Evolutionary conservation across 2,888 invertebrate genomes (phyloP), one percentile per base, ranked within the genome.

Genomic region (Nomada ferruginata): DNA sequence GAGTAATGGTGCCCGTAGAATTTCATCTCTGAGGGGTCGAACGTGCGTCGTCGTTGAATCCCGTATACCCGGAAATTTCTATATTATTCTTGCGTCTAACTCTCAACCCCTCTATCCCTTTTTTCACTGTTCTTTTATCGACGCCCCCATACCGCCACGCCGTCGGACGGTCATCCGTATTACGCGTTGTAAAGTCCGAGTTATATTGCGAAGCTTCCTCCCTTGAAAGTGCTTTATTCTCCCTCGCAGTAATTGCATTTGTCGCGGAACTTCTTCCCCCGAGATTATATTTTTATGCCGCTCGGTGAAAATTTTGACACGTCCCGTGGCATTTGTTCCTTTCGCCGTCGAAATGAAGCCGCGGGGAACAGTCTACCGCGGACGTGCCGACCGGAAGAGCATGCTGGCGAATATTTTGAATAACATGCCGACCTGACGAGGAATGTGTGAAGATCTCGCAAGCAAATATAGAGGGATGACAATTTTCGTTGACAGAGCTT

Each of bases 1-100:
- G 66, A 79, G 79, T 80, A 80, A 78, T 69, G 83, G 59, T 74
- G 47, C 44, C 69, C 73, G 75, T 84, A 79, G 79, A 86, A 64
- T 85, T 83, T 84, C 79, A 80, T 83, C 76, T 71, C 52, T 42
- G 52, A n/a, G 42, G 60, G 13, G 29, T 79, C 44, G 69, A 61
- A 52, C 70, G 64, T 52, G 44, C 52, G 71, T 64, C 68, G 53
- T 44, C 64, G 75, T 70, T 61, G 73, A 65, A 74, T 81, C 65
- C 20, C 71, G 26, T 20, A n/a, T 36, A 15, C 63, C 63, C n/a
- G 60, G 63, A 55, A 64, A 61, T 65, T 64, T 70, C 76, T 57
- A 55, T 79, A 59, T 50, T 59, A 57, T 80, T 55, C 70, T 42
- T 20, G 23, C 36, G 47, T 74, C 69, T 68, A 75, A 76, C 73